Evolutionary conservation across 2,113 vertebrate species (phyloP).

Genomic region (Sander lucioperca): DNA sequence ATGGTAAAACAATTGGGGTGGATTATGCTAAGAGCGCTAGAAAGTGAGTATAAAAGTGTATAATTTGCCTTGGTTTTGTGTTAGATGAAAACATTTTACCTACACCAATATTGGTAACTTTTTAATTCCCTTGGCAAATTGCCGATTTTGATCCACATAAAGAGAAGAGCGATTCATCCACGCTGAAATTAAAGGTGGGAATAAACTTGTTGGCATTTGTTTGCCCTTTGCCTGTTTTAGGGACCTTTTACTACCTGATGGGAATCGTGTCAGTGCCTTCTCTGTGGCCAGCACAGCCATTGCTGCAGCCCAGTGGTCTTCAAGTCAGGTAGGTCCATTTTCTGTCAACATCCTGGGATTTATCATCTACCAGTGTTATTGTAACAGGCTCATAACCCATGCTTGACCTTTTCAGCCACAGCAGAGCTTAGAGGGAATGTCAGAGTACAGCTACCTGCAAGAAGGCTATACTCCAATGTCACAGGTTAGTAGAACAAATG

Average conservation of each 20-base stretch:
- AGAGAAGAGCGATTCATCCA: neutral
- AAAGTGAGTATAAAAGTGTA: slow-evolving; percentile 87
- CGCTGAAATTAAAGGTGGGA: neutral
- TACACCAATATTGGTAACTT: neutral
- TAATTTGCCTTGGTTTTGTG: neutral
- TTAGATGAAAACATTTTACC: neutral
- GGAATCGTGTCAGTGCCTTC: slow-evolving; percentile 96
- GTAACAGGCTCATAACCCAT: neutral
- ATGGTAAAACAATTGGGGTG: slow-evolving; percentile 98
- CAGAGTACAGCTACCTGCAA: slow-evolving; percentile 92
- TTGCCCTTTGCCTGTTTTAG: slow-evolving; percentile 71
- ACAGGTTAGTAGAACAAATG: slow-evolving; percentile 85
- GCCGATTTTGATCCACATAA: neutral
- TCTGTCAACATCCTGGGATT: neutral
- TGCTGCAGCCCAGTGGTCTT: slow-evolving; percentile 99
- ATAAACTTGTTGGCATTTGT: neutral
- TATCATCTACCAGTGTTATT: neutral
- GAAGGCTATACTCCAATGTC: slow-evolving; percentile 90
- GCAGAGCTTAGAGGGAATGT: slow-evolving; percentile 89
- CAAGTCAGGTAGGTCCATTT: slow-evolving; percentile 89
- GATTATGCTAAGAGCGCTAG: slow-evolving; percentile 99
- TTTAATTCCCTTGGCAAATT: neutral
- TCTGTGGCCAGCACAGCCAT: slow-evolving; percentile 98
- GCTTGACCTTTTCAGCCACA: slow-evolving; percentile 84
- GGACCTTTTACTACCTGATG: slow-evolving; percentile 94